phyloP scores from a whole-genome alignment of 2,113 vertebrate species.

The Tenebrosternarchus preto region DNA sequence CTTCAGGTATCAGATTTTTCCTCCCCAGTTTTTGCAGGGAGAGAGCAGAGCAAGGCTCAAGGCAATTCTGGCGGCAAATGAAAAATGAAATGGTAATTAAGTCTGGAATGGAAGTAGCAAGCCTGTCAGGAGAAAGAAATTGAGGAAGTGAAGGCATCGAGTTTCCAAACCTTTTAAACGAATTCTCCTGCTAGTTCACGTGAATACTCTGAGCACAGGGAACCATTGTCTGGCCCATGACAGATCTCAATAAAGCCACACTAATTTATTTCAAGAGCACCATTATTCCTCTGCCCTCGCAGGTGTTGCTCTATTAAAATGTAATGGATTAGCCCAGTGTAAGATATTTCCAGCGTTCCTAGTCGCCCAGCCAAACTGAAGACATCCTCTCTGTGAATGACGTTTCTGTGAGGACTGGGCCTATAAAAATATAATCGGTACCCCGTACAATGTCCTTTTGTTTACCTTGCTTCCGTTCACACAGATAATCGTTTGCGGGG shows the following conservation, averaged over 20 bases:
- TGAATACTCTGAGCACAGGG: constrained; percentile 53
- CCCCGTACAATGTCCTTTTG: constrained; percentile 29
- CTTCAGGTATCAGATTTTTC: constrained; percentile 46
- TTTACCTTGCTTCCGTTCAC: constrained; percentile 37
- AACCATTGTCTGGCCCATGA: constrained; percentile 66
- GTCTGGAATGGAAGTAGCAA: constrained; percentile 57
- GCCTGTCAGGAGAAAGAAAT: constrained; percentile 53
- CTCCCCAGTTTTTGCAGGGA: constrained; percentile 33
- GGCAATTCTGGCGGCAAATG: constrained; percentile 62
- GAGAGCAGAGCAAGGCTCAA: constrained; percentile 43
- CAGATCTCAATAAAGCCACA: constrained; percentile 71
- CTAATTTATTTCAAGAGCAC: constrained; percentile 83
- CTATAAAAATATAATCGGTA: constrained; percentile 16
- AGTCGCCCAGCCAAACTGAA: constrained; percentile 42
- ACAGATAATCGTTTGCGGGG: constrained; percentile 35
- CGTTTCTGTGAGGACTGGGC: constrained; percentile 31
- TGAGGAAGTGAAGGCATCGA: constrained; percentile 55
- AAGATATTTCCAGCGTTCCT: constrained; percentile 30
- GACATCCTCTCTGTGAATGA: constrained; percentile 37
- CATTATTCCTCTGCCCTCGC: constrained; percentile 77
- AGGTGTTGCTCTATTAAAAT: constrained; percentile 81
- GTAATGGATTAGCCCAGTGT: constrained; percentile 57
- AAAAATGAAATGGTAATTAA: constrained; percentile 73
- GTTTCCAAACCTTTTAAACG: constrained; percentile 49
- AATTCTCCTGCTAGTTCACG: constrained; percentile 32